Evolutionary conservation across 2,888 invertebrate genomes (phyloP).

Genomic region (Mythimna pallens): DNA sequence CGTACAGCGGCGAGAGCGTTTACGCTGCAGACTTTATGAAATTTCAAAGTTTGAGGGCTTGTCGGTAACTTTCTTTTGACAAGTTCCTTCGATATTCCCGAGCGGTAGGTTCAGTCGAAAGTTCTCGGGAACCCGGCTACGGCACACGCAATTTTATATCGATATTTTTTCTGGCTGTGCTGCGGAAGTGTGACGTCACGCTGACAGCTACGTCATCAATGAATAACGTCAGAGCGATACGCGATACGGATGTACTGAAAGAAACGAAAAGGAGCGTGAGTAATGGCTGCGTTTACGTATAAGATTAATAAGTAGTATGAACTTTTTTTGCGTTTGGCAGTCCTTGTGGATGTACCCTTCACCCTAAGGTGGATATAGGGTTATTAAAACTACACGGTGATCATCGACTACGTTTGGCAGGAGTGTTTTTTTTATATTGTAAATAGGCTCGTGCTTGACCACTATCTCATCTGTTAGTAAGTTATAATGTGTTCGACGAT

Average conservation of each 20-base stretch:
- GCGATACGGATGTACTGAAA: slow-evolving; percentile 34
- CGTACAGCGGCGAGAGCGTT: slow-evolving; percentile 64
- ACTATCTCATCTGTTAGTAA: too few species aligned
- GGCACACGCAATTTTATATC: slow-evolving; percentile 49
- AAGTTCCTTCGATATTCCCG: slow-evolving; percentile 71
- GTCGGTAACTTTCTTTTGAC: slow-evolving; percentile 77
- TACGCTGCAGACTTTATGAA: slow-evolving; percentile 68
- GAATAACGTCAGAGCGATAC: slow-evolving; percentile 46
- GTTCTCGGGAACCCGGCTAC: slow-evolving; percentile 39
- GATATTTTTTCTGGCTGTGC: slow-evolving; percentile 38
- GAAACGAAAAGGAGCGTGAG: slow-evolving; percentile 28
- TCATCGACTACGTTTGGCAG: neutral
- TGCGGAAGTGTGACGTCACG: slow-evolving; percentile 46
- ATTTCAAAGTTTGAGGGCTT: slow-evolving; percentile 71
- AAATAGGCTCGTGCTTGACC: too few species aligned
- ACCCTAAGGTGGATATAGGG: too few species aligned
- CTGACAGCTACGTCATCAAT: slow-evolving; percentile 51
- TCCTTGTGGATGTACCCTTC: neutral
- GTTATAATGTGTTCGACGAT: too few species aligned
- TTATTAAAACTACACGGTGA: neutral
- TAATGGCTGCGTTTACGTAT: slow-evolving; percentile 38
- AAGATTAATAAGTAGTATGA: slow-evolving; percentile 8
- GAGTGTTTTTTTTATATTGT: neutral
- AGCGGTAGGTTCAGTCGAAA: slow-evolving; percentile 68
- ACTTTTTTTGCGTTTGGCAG: neutral